Conservation (phyloP, 2,888 invertebrate species). For the Scaptomyza reducta region DNA sequence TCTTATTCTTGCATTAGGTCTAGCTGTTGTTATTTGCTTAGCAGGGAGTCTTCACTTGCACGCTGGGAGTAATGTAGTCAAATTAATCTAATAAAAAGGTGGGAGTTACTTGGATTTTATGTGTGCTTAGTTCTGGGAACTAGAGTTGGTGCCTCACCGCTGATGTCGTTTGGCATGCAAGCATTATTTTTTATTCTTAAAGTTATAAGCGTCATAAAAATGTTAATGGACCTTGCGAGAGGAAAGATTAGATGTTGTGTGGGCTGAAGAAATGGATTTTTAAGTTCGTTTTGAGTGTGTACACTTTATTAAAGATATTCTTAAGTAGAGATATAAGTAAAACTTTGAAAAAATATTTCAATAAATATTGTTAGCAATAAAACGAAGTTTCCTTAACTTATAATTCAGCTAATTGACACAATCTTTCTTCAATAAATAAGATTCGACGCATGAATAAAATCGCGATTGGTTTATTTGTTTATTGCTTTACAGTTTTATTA, state of each 20-base stretch:
- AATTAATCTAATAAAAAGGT: conserved; percentile 77
- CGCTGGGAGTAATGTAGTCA: conserved; percentile 71
- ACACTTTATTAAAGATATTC: no score
- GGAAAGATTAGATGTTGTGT: no score
- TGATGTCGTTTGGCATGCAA: conserved; percentile 31
- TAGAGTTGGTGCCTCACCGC: conserved; percentile 33
- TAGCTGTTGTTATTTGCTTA: conserved; percentile 27
- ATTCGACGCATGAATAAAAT: background rate
- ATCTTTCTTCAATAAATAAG: background rate
- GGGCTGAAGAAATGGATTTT: no score
- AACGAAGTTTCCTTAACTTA: no score
- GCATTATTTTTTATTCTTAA: conserved; percentile 25
- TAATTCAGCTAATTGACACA: no score
- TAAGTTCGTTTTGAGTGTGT: no score
- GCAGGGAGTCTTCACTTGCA: conserved; percentile 63
- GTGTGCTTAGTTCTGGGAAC: conserved; percentile 45
- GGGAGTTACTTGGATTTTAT: conserved; percentile 54
- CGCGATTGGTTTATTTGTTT: background rate
- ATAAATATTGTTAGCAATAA: no score
- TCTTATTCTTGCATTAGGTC: conserved; percentile 23
- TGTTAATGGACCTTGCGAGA: conserved; percentile 37
- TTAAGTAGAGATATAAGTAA: no score
- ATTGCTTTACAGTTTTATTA: background rate
- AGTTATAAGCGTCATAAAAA: conserved; percentile 68
- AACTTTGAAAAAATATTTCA: no score